Base-by-base conservation (phyloP, 2,888 invertebrate genomes). In the Drosophila mulleri region DNA sequence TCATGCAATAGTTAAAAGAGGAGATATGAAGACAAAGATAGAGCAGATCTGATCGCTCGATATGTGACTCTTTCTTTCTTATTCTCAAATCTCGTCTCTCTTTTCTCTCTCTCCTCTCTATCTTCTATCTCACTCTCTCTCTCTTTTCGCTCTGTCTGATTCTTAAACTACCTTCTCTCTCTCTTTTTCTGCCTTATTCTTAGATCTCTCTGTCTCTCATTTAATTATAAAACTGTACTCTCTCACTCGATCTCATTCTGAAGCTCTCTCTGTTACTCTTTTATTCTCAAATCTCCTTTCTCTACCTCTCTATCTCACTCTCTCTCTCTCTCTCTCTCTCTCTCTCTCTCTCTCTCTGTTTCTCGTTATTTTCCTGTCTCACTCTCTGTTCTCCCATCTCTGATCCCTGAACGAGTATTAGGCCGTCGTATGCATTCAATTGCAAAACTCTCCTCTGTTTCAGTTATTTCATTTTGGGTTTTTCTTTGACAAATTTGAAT, bases 401-500 rank as follows among this genome's bases (percentile, higher is more conserved):
- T 9, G 8, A 47, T 11, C 11, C 11, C 12, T 8, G 48, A 32
- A 32, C 48, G 18, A 32, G 29, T 48, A 48, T 48, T 18, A 29
- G 3, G 12, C n/a, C n/a, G 29, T 32, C 29, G n/a, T 12, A 12
- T 3, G 2, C 48, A 48, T 6, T 29, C 48, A 7, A 11, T 12
- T 18, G 12, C 12, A 8, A 47, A 26, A 26, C n/a, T 47, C 47
- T 47, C 26, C 18, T 16, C 57, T 42, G 1, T 61, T 42, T 18
- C 18, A 12, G 1, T 23, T 35, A 7, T 39, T 8, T 18, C 2
- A 39, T 44, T 44, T 52, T 18, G 23, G 56, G n/a, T 12, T 39
- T 42, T 26, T 45, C n/a, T 41, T 50, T 14, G 32, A 18, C 12
- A 32, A 50, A 50, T 48, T 32, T 32, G 48, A 48, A 11, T 48